Base-by-base conservation (phyloP, 2,113 vertebrate species). In the Vimba vimba region DNA sequence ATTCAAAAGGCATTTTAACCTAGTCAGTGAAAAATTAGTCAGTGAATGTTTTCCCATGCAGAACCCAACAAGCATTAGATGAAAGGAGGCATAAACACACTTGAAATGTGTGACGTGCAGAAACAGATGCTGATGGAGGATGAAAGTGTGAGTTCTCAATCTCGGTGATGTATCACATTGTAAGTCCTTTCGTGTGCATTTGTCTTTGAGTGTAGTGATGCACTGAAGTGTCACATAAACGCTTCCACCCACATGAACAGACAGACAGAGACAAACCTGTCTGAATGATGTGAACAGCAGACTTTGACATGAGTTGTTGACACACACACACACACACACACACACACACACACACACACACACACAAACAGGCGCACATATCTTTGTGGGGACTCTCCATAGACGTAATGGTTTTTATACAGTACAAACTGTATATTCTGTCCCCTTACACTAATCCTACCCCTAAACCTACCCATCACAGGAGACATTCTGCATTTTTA, bases 81-180 rank as follows among this genome's bases (percentile, higher is more conserved):
- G 13, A 80, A 79, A 79, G 66, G 17, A 57, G 23, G 55, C 27
- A 5, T 4, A 79, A 59, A 11, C 55, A 39, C 30, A 62, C 75
- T 30, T 13, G 74, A 80, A n/a, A 4, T 60, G 77, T 33, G 15
- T 84, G 57, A 77, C 23, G 9, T 71, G 36, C 66, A 23, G 68
- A 9, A 39, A 71, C 68, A 36, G 57, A 85, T 47, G 17, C 8
- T 17, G 39, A 62, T 21, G 25, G 36, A 27, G 57, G 55, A 36
- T 77, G 73, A 47, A 62, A 85, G 13, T 39, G 9, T 52, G 39
- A 77, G 60, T 50, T 84, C 71, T 39, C 47, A 75, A 6, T 84
- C 71, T 25, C 47, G 47, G 1, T 84, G 68, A 84, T 84, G 82
- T 62, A 84, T 84, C 66, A 47, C 36, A 59, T 47, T 33, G 57